Evolutionary conservation across 2,888 invertebrate genomes (phyloP).

Genomic region (Choreutis nemorana): DNA sequence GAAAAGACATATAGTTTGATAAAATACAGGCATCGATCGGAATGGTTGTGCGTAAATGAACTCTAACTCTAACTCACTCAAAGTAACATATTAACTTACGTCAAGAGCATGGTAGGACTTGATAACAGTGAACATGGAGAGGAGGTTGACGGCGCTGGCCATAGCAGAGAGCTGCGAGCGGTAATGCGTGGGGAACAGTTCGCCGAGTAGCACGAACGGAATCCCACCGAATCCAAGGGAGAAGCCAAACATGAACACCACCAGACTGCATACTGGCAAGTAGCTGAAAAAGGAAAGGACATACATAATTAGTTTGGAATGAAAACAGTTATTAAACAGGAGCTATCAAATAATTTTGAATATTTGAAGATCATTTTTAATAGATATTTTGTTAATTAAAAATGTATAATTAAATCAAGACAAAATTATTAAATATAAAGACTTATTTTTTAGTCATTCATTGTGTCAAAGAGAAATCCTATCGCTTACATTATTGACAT

Average conservation of each 20-base stretch:
- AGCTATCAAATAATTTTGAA: no score
- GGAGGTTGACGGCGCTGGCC: slow-evolving; percentile 61
- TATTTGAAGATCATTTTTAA: no score
- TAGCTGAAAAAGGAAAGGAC: slow-evolving; percentile 29
- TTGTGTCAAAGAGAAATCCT: no score
- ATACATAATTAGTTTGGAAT: slow-evolving; percentile 2
- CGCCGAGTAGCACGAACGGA: slow-evolving; percentile 69
- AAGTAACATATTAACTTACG: slow-evolving; percentile 22
- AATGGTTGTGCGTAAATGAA: neutral
- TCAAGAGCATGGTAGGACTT: slow-evolving; percentile 62
- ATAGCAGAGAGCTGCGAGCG: slow-evolving; percentile 63
- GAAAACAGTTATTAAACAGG: slow-evolving; percentile 1
- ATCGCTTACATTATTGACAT: no score
- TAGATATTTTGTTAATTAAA: no score
- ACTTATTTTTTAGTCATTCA: no score
- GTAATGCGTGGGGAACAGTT: slow-evolving; percentile 66
- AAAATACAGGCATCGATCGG: slow-evolving; percentile 1
- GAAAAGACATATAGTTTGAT: neutral
- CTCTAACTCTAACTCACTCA: neutral
- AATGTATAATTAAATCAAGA: no score
- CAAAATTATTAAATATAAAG: no score
- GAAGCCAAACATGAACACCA: slow-evolving; percentile 68
- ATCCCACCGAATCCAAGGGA: slow-evolving; percentile 70
- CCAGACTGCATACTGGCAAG: slow-evolving; percentile 63
- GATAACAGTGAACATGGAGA: slow-evolving; percentile 65